A percentile compares a stretch with the other conserved stretches of the same genome.
Conservation (phyloP, 2,113 vertebrate genomes). For the Aegypius monachus region DNA sequence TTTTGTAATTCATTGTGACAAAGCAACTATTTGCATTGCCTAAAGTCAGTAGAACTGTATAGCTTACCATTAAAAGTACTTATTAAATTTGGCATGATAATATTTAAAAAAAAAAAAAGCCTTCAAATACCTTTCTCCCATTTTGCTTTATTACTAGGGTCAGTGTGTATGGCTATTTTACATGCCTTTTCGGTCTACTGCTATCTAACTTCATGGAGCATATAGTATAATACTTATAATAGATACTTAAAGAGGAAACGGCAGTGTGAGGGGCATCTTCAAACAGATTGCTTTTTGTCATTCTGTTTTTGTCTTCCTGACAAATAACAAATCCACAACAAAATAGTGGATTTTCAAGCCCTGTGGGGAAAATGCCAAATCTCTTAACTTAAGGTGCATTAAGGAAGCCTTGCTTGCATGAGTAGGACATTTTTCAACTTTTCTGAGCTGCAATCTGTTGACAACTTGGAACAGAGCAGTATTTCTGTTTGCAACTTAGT, state of each 20-base stretch:
- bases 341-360: not conserved
- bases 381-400: not conserved
- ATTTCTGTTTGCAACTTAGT: not conserved
- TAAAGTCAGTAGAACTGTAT: not conserved
- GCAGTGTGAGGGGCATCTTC: not conserved
- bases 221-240: not conserved
- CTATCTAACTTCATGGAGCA: not conserved
- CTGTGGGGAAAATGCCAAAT: not conserved
- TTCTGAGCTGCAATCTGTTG: not conserved
- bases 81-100: not conserved
- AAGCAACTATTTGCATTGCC: not conserved
- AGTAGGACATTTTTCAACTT: not conserved
- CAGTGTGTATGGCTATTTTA: not conserved
- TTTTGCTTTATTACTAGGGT: not conserved
- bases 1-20: not conserved
- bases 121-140: not conserved
- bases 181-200: not conserved
- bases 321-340: not conserved
- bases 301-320: not conserved
- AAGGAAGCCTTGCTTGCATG: not conserved
- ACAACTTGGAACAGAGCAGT: not conserved
- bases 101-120: not conserved
- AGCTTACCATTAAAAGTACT: not conserved
- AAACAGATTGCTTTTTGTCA: not conserved
- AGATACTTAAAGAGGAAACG: not conserved